Evolutionary conservation across 2,797 vertebrate genomes (phyloP), one percentile per base, ranked within the genome.

Genomic region (Ctenochaetus hawaiiensis): DNA sequence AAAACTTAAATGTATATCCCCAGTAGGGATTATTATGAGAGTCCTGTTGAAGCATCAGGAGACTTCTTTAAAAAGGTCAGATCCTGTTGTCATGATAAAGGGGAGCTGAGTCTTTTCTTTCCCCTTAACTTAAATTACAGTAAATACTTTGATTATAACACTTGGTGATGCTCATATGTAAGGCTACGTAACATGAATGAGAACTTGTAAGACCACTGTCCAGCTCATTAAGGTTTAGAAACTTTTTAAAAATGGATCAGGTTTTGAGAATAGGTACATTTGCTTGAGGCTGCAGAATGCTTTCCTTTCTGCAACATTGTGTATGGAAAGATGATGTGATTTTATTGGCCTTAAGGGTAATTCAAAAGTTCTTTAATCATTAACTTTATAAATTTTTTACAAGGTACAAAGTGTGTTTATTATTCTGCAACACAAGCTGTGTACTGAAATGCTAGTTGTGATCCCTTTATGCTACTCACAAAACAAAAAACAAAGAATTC

Each of bases 11-110:
- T 53, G 47, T 57, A 49, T 72, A 73, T 4, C 18, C 70, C 76
- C 54, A 45, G 51, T 39, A 7, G 79, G 45, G 69, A 49, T 81
- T 75, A 43, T 86, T 69, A 78, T 39, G 12, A 3, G 1, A 9
- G 47, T 67, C 37, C 14, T 17, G 11, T 7, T 1, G 12, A 71
- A n/a, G 48, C 64, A 47, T 37, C 65, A 7, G 18, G 67, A 77
- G 61, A 73, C 23, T n/a, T 51, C 8, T 5, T 13, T 14, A 10
- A 34, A 63, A 74, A 73, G 16, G 6, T 67, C 22, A 62, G 54
- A 75, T 64, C 68, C 39, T 58, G 44, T 23, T 14, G 49, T 54
- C 49, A 11, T 3, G 12, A 34, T 14, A 53, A 16, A 14, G 76
- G 22, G 12, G 22, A 62, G 49, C 22, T 57, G 0, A 48, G 14